Conservation (phyloP, 2,113 vertebrate species). For the Calcarius ornatus region DNA sequence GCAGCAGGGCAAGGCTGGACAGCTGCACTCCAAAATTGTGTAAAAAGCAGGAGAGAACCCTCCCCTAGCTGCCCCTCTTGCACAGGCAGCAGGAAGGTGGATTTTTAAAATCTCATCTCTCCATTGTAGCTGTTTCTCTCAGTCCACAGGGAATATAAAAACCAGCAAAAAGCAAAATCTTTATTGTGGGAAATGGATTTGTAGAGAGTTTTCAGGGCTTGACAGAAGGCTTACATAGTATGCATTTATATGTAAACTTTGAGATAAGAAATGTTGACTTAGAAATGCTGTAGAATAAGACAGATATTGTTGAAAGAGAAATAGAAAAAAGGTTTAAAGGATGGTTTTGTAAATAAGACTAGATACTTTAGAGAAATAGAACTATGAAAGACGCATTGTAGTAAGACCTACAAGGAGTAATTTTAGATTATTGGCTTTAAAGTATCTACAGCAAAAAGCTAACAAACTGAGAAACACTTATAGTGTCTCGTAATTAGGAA, state of each 20-base stretch:
- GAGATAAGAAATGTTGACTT: neutral
- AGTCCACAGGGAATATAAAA: neutral
- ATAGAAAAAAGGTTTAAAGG: neutral
- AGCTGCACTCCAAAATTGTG: neutral
- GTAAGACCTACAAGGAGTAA: neutral
- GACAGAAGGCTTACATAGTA: neutral
- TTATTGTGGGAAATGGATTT: neutral
- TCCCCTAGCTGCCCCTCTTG: neutral
- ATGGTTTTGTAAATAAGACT: neutral
- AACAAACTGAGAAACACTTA: neutral
- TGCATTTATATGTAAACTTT: neutral
- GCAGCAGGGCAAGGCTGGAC: neutral
- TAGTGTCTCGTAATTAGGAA: neutral
- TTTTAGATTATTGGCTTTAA: neutral
- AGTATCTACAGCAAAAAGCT: neutral
- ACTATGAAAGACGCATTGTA: neutral
- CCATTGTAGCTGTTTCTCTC: neutral
- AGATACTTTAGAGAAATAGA: neutral
- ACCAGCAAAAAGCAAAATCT: neutral
- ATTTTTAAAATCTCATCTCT: neutral
- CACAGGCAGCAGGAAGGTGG: neutral
- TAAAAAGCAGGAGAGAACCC: neutral
- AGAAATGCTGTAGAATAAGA: neutral
- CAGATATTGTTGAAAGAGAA: neutral
- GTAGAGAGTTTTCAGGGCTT: neutral